Base-by-base conservation (phyloP, 2,113 vertebrate genomes). In the Bungarus multicinctus region DNA sequence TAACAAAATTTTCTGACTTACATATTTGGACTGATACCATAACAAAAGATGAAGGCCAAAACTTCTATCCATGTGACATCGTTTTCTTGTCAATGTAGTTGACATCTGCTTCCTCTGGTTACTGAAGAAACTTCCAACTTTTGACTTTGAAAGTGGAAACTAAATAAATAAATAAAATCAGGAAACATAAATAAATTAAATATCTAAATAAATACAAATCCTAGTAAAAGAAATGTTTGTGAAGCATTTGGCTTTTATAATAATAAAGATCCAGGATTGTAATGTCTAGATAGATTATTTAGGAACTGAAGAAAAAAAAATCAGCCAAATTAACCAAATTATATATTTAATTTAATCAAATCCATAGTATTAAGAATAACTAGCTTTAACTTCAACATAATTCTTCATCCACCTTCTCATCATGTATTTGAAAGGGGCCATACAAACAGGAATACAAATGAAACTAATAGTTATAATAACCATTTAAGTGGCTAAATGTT, bases 131-230 rank as follows among this genome's bases (percentile, higher is more conserved):
- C 0, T 0, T 91, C 55, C 11, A 89, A 9, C 2, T 43, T 25
- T 0, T 0, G 11, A 14, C 45, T 53, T 58, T 87, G 22, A 0
- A 50, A 0, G 52, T 2, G 22, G 16, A 74, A 85, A 0, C 11
- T 52, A 90, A 55, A 86, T 2, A 93, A 0, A 20, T 8, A 81
- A 25, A 45, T 0, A 1, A 2, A 85, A 60, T 57, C 39, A 45
- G 8, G 69, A 64, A n/a, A 9, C 0, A 1, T 27, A 60, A 74
- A 45, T 1, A 0, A 4, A 45, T 81, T 47, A 93, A 87, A 55
- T 45, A 43, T 87, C 86, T n/a, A 90, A 87, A 54, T 69, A 53
- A 60, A 64, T 53, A 45, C 30, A 86, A 58, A 88, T 39, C 2
- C 91, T 25, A 64, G 91, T 34, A 85, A 85, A 85, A 93, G 22